These are phyloP conservation scores for Strigops habroptila DNA, from an alignment of 2,113 vertebrate species.

Conservation along the genomic window DNA sequence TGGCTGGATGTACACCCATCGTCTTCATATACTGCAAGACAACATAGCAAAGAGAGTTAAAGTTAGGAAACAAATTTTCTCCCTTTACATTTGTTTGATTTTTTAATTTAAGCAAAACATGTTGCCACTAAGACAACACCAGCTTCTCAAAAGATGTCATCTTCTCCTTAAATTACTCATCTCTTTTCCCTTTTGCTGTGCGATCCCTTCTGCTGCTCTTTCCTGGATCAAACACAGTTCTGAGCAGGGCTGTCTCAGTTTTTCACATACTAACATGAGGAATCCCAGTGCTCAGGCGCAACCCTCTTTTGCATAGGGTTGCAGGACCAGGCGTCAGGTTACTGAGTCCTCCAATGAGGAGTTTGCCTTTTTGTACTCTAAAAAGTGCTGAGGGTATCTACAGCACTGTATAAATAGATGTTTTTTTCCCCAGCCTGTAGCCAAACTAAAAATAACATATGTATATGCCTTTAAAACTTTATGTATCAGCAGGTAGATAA, in stretches of 20 bases:
- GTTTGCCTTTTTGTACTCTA: neutral
- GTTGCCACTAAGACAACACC: neutral
- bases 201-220: neutral
- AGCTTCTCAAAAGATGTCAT: neutral
- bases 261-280: rapidly evolving
- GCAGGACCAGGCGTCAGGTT: neutral
- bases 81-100: neutral
- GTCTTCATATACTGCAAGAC: slow-evolving; percentile 69
- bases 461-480: neutral
- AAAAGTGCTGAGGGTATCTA: neutral
- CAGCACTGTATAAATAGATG: neutral
- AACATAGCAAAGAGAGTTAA: neutral
- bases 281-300: neutral
- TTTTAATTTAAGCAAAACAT: neutral
- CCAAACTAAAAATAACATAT: neutral
- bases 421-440: neutral
- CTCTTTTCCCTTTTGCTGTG: neutral
- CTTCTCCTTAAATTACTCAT: neutral
- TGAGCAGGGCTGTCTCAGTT: neutral
- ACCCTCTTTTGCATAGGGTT: neutral
- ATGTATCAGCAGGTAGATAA: neutral
- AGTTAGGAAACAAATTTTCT: neutral
- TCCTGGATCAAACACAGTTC: rapidly evolving
- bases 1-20: slow-evolving; percentile 66
- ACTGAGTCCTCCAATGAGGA: neutral